Evolutionary conservation across 2,888 invertebrate genomes (phyloP).

Genomic region (Spialia ferax): DNA sequence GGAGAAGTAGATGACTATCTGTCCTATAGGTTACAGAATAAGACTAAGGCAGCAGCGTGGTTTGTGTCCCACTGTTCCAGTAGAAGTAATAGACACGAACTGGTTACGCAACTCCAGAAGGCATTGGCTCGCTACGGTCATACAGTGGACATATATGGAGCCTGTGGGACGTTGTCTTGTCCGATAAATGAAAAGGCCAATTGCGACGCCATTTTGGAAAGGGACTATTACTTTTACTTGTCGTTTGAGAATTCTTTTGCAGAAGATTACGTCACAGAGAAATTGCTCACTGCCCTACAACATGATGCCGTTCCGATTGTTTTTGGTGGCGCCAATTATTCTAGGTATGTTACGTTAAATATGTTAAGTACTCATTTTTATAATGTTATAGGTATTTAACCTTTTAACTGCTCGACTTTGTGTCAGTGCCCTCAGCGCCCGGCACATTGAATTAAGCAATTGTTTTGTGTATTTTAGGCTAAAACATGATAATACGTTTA

Average conservation of each 20-base stretch:
- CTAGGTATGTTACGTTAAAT: conserved; percentile 58
- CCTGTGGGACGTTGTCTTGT: conserved; percentile 76
- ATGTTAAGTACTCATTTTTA: too few relatives aligned
- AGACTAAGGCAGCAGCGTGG: conserved; percentile 76
- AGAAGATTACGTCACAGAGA: conserved; percentile 82
- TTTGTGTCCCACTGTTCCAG: conserved; percentile 73
- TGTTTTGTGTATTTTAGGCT: too few relatives aligned
- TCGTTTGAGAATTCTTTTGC: conserved; percentile 91
- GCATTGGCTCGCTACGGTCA: conserved; percentile 55
- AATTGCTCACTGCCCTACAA: conserved; percentile 87
- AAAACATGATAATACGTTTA: too few relatives aligned
- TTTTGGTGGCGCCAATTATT: conserved; percentile 89
- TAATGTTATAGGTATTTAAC: too few relatives aligned
- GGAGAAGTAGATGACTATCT: conserved; percentile 53
- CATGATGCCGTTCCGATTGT: conserved; percentile 89
- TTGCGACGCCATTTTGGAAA: conserved; percentile 70
- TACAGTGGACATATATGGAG: conserved; percentile 84
- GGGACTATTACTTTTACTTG: conserved; percentile 91
- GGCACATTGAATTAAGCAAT: too few relatives aligned
- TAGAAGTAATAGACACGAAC: conserved; percentile 59
- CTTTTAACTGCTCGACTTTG: too few relatives aligned
- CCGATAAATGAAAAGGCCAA: conserved; percentile 52
- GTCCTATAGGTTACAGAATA: conserved; percentile 56
- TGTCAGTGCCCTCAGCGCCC: too few relatives aligned
- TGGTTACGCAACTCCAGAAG: conserved; percentile 58